Base-by-base conservation (phyloP, 2,113 vertebrate genomes). In the Hydropotes inermis region DNA sequence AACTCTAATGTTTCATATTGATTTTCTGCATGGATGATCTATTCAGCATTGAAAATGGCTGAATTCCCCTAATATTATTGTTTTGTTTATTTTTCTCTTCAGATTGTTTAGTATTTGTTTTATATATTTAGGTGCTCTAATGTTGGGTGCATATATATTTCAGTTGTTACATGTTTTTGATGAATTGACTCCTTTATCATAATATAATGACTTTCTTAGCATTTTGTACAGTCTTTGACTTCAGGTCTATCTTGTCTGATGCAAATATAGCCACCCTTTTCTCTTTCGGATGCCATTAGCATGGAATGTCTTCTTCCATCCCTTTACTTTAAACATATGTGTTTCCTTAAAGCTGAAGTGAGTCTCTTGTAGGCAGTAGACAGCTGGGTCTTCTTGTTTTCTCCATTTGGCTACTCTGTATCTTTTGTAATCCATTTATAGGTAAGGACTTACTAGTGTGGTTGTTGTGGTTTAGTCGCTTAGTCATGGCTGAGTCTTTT, bases 341-440 rank as follows among this genome's bases (percentile, higher is more conserved):
- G 16, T 81, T 25, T 79, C 17, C 21, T 87, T 87, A 64, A 67
- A 47, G 3, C 12, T 47, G 36, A 87, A 86, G 47, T 64, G 67
- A 91, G 12, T 67, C 14, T 84, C 93, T 60, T 57, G 23, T 45
- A 64, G 47, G 50, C 17, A 79, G 57, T 47, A 91, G 12, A 47
- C 39, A 33, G 25, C 39, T 43, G 52, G 43, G 9, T 83, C 25
- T 83, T 94, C 3, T 50, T 43, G 57, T 91, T 84, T 84, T 25
- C 45, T 23, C 21, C 3, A 12, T 58, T 67, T 25, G 57, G 7
- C 30, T 17, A 57, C 39, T 36, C 36, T 50, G 11, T 43, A 17
- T 36, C 67, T 92, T 58, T 50, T 39, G 82, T 57, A 81, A 67
- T 81, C 23, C 50, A 81, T 67, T 64, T 88, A 79, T 87, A 91